A percentile compares a stretch with the other conserved stretches of the same genome.
Conservation (phyloP, 2,113 vertebrate genomes). For the Marcusenius ussheri region DNA sequence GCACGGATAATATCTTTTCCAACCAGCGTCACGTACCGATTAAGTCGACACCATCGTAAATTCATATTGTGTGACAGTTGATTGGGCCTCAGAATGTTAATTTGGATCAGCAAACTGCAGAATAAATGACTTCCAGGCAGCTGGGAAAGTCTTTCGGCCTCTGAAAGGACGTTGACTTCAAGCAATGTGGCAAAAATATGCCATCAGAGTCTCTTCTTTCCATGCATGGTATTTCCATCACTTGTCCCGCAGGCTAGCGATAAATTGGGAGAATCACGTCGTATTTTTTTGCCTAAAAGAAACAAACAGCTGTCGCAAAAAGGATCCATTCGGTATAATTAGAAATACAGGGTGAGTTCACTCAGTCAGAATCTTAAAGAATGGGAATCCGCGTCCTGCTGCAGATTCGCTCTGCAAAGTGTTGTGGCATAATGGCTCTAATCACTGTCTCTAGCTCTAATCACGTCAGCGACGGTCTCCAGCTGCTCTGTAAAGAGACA, state of each 20-base stretch:
- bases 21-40: neutral
- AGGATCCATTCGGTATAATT: neutral
- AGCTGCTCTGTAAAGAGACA: neutral
- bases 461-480: neutral
- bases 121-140: neutral
- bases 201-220: neutral
- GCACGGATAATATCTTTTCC: neutral
- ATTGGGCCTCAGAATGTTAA: neutral
- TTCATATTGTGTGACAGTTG: neutral
- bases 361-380: neutral
- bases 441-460: slow-evolving; percentile 9
- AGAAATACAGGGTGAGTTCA: neutral
- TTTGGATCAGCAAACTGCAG: neutral
- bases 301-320: neutral
- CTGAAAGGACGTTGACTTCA: neutral
- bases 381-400: neutral
- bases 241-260: neutral
- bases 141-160: neutral
- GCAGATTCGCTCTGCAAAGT: slow-evolving; percentile 8
- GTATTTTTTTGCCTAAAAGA: neutral
- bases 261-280: neutral
- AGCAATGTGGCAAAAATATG: neutral
- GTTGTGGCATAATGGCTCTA: slow-evolving; percentile 33
- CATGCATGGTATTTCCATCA: neutral
- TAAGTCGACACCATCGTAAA: neutral